Base-by-base conservation (phyloP, 2,888 invertebrate genomes). In the Phlogophora meticulosa region DNA sequence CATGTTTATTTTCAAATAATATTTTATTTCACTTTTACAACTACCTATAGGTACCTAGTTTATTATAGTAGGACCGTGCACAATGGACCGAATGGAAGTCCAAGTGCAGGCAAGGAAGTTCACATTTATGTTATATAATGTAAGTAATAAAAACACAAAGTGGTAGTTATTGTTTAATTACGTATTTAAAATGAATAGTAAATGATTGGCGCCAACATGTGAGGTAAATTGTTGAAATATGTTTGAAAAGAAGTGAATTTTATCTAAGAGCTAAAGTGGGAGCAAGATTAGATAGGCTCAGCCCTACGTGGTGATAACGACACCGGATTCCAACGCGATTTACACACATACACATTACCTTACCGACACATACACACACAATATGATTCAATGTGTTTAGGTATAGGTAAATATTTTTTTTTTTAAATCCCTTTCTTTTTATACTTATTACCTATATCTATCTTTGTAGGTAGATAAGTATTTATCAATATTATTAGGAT, bases 231-330 rank as follows among this genome's bases (percentile, higher is more conserved):
- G 76, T 85, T 85, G 80, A 82, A 85, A 86, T 83, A 81, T 84
- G 76, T 88, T 88, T 78, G 73, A 82, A 88, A 88, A 89, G 82
- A 87, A 84, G 82, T 87, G 73, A 85, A 70, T 87, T 88, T 91
- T 90, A 92, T 92, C 91, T 87, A 82, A 81, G 82, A 88, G 82
- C 80, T 87, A 88, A 87, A 91, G 89, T 91, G 87, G 87, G 87
- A 90, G 87, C 84, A 87, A 91, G 94, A 94, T 94, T 90, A 94
- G 94, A 94, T 94, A 93, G 86, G 81, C 87, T 85, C 90, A 90
- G 90, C 94, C 94, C 93, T 94, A 91, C 87, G 83, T 75, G 66
- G 65, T 88, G 94, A 94, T 94, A 94, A 92, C 85, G 82, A 79
- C 83, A 81, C 85, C 83, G 90, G 89, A 92, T 92, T 92, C 91